A percentile compares a stretch with the other conserved stretches of the same genome.
Evolutionary conservation across 1,140 invertebrate species (phyloP).

Genomic region (Brachionus paranguensis): DNA sequence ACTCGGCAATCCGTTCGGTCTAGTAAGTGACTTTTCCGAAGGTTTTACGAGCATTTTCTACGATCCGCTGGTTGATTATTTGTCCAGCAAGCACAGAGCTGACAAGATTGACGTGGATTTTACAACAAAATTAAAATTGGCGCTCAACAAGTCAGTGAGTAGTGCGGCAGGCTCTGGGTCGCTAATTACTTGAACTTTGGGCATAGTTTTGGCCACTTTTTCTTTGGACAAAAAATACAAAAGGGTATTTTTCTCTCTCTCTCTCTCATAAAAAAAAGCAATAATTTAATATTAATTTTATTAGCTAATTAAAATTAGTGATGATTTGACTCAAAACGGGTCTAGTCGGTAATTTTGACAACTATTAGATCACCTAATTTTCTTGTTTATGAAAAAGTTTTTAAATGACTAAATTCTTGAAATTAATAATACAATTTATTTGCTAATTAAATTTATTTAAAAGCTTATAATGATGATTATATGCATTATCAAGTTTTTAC

Average conservation of each 20-base stretch:
- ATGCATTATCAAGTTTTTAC: no score
- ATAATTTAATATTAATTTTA: no score
- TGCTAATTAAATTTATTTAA: no score
- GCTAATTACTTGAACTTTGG: slow-evolving; percentile 52
- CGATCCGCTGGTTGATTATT: slow-evolving; percentile 3
- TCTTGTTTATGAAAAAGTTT: no score
- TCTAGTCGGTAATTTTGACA: no score
- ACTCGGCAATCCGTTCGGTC: slow-evolving; percentile 57
- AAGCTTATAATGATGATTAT: no score
- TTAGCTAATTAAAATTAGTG: no score
- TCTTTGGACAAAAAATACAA: slow-evolving; percentile 56
- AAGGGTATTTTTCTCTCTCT: slow-evolving; percentile 45
- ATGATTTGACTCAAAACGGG: no score
- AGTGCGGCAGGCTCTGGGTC: slow-evolving; percentile 53
- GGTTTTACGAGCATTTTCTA: slow-evolving; percentile 27
- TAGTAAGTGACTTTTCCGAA: slow-evolving; percentile 55
- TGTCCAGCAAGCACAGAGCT: neutral
- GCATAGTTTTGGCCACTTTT: slow-evolving; percentile 52
- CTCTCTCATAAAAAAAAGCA: no score
- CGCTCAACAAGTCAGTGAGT: slow-evolving; percentile 42
- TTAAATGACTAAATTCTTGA: no score
- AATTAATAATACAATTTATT: no score
- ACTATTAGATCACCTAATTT: no score
- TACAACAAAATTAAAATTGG: neutral
- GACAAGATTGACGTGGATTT: neutral